Evolutionary conservation across 2,797 vertebrate genomes (phyloP), one percentile per base, ranked within the genome.

Genomic region (Acomys russatus): DNA sequence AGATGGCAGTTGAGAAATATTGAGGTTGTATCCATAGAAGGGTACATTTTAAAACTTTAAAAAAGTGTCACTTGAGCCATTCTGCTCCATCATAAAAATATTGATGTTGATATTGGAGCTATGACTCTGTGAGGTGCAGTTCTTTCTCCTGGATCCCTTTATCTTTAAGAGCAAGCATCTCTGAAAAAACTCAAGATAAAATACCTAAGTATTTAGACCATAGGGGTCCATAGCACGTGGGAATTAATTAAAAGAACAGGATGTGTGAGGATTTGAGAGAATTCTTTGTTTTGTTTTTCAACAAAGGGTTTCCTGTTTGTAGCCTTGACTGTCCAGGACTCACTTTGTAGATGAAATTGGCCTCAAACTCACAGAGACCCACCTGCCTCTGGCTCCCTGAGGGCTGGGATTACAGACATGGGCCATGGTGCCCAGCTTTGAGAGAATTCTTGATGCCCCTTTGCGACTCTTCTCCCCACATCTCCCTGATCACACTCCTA

Each of bases 1-100:
- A 30, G 44, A 68, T 68, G 44, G 28, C 23, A 85, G 83, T 23
- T 85, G 18, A 68, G 64, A 51, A 85, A 51, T 54, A 68, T 68
- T 68, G 10, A 85, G 64, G 18, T 85, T 85, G n/a, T 74, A 90
- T 6, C 22, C 56, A 59, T 3, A 70, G 11, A 66, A 49, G 35
- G 22, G 14, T 66, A 74, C 74, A 64, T 77, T 35, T 87, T 90
- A 89, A 97, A 92, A 64, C 70, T 70, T 84, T 10, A 22, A 51
- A 73, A 83, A 92, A 93, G 0, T 94, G 22, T 68, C 28, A 68
- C 51, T 91, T 74, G 49, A 71, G 23, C 7, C 30, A 70, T 78
- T 87, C 44, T 82, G 38, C 54, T 18, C 11, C 79, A 33, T 54
- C 89, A 35, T 17, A 82, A 68, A 96, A 82, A 88, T 86, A 90